Evolutionary conservation across 2,888 invertebrate species (phyloP), one percentile per base, ranked within the genome.

Genomic region (Dioctria linearis): DNA sequence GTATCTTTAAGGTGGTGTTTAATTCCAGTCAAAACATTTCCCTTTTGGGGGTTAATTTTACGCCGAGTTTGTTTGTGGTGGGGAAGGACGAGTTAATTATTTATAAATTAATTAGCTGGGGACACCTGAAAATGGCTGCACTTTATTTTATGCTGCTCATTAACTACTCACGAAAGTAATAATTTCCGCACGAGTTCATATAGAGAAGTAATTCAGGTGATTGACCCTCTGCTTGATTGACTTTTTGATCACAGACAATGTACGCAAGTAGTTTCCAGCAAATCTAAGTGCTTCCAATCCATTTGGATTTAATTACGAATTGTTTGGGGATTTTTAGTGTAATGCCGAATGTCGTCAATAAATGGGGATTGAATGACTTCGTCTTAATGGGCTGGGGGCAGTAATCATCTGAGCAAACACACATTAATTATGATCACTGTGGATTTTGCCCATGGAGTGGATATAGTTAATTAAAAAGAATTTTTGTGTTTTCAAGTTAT

Each of bases 101-200:
- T 67, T 46, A 67, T 37, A 42, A 13, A 40, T 67, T 67, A 67
- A 67, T 67, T 42, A 67, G 46, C 46, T 46, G 67, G 46, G 43
- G 25, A 67, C 43, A 67, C 43, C 67, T 43, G 67, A 43, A 37
- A 67, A 67, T 67, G 43, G 67, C 49, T 49, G 49, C 67, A 67
- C 25, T 67, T 67, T 67, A 46, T 43, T 67, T 46, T 46, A 49
- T 46, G 49, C 9, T 0, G 37, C 13, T 49, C 67, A 67, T 49
- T 67, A 42, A 67, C 46, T 67, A 67, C 46, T 67, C 67, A 67
- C 13, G 8, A 42, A 67, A 46, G 67, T 67, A 67, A 67, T 67
- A 51, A 11, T 67, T 43, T 67, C 43, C 67, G 37, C 67, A 67
- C 67, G 46, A 37, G 37, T 13, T 25, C 25, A 25, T 25, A 2